Evolutionary conservation across 2,888 invertebrate genomes (phyloP).

Genomic region (Ennomos erosarius): DNA sequence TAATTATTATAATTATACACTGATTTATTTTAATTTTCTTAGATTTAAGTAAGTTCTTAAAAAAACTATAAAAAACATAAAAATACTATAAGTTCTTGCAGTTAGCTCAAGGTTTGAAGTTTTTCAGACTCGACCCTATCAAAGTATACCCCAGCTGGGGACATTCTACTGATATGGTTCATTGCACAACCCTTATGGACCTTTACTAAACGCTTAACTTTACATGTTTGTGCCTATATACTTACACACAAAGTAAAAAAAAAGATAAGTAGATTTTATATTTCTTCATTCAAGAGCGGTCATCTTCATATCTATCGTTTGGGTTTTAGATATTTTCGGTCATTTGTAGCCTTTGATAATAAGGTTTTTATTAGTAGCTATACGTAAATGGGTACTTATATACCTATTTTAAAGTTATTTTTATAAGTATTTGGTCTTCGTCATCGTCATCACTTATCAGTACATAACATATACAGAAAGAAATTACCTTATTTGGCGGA

Average conservation of each 20-base stretch:
- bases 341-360: too few species aligned
- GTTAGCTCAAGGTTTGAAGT: constrained; percentile 24
- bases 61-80: too few species aligned
- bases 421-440: neutral
- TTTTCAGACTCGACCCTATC: constrained; percentile 21
- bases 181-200: constrained; percentile 35
- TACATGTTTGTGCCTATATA: constrained; percentile 19
- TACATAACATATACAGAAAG: too few species aligned
- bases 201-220: constrained; percentile 23
- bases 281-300: constrained; percentile 22
- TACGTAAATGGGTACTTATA: too few species aligned
- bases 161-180: constrained; percentile 30
- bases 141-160: constrained; percentile 26
- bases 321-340: neutral
- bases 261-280: constrained; percentile 29
- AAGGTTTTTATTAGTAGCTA: too few species aligned
- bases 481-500: too few species aligned
- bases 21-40: too few species aligned
- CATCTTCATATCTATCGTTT: constrained; percentile 16
- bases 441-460: too few species aligned
- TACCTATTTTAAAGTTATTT: too few species aligned
- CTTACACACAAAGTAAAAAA: constrained; percentile 36
- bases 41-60: too few species aligned
- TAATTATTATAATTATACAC: too few species aligned
- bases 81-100: too few species aligned